A percentile compares a stretch with the other conserved stretches of the same genome.
Evolutionary conservation across 2,113 vertebrate species (phyloP).

Genomic region (Indicator indicator): DNA sequence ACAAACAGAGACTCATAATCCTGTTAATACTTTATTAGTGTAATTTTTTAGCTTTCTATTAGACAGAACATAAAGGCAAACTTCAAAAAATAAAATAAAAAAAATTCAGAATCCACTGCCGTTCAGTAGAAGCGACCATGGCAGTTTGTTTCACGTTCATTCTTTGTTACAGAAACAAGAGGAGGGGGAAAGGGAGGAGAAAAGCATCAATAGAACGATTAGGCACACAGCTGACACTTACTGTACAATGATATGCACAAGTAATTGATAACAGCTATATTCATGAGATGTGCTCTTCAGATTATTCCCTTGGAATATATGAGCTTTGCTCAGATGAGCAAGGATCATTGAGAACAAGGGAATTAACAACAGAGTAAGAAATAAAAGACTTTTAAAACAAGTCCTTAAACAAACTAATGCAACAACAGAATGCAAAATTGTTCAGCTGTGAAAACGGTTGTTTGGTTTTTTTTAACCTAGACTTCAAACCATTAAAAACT

Average conservation of each 20-base stretch:
- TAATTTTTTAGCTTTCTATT: slow-evolving; percentile 87
- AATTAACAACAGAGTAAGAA: slow-evolving; percentile 78
- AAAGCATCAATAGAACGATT: slow-evolving; percentile 90
- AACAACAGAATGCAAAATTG: slow-evolving; percentile 88
- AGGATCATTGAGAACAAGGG: slow-evolving; percentile 72
- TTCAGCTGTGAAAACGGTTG: slow-evolving; percentile 75
- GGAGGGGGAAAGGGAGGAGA: slow-evolving; percentile 66
- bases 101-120: slow-evolving; percentile 80
- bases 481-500: slow-evolving; percentile 85
- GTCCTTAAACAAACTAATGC: slow-evolving; percentile 88
- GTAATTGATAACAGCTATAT: slow-evolving; percentile 85
- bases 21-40: slow-evolving; percentile 99
- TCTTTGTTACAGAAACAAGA: slow-evolving; percentile 68
- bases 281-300: slow-evolving; percentile 83
- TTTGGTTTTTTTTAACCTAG: slow-evolving; percentile 66
- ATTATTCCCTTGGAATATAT: slow-evolving; percentile 74
- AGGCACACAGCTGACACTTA: slow-evolving; percentile 97
- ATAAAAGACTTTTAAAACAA: slow-evolving; percentile 97
- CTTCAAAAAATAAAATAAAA: slow-evolving; percentile 74
- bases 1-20: slow-evolving; percentile 59
- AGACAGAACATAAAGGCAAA: slow-evolving; percentile 91
- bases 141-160: slow-evolving; percentile 82
- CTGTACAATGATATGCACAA: slow-evolving; percentile 96
- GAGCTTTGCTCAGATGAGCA: slow-evolving; percentile 75
- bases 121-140: slow-evolving; percentile 84